Conservation (phyloP, 2,797 vertebrate species). For the Tapera naevia region DNA sequence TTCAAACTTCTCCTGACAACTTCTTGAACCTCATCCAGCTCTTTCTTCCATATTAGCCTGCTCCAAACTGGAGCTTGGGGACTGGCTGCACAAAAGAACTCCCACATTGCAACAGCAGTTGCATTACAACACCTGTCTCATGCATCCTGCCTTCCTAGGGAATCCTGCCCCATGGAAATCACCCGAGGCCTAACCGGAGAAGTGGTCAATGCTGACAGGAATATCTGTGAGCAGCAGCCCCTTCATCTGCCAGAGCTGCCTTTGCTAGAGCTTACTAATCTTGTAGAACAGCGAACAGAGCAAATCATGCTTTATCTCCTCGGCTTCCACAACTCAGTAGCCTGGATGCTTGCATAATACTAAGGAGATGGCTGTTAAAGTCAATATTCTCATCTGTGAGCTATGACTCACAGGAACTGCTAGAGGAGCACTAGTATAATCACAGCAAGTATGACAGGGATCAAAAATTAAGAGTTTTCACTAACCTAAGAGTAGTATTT, state of each 20-base stretch:
- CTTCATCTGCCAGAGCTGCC: background rate
- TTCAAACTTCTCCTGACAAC: background rate
- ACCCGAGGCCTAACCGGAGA: background rate
- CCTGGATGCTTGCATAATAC: accelerated
- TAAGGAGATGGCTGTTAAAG: background rate
- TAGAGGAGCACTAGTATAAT: background rate
- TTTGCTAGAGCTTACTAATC: background rate
- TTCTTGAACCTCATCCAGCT: background rate
- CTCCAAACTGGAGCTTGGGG: background rate
- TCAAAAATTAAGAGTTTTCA: background rate
- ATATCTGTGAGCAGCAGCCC: background rate
- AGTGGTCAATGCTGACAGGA: background rate
- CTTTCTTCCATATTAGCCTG: background rate
- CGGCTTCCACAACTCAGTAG: background rate
- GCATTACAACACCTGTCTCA: background rate
- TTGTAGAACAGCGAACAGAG: background rate
- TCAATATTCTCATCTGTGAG: background rate
- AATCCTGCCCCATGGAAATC: background rate
- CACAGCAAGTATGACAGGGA: background rate
- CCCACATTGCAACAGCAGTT: background rate
- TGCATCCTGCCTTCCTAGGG: background rate
- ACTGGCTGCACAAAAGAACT: background rate
- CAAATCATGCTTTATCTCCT: background rate
- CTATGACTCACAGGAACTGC: background rate
- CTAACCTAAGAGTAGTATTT: background rate